Base-by-base conservation (phyloP, 2,888 invertebrate species). In the Sinelater perroti region DNA sequence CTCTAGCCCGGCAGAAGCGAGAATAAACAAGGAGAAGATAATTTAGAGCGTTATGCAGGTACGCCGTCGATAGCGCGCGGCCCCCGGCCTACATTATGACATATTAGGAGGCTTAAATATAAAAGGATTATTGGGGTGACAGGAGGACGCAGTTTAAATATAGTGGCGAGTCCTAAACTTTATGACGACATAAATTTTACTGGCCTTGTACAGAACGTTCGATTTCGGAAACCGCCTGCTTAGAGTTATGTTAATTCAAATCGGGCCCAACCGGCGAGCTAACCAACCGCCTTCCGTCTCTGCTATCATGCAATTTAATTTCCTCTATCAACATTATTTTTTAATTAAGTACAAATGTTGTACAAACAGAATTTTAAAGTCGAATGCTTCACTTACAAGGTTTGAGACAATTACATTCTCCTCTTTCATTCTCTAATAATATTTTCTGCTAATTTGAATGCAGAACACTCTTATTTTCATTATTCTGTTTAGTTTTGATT, bases 11-110 rank as follows among this genome's bases (percentile, higher is more conserved):
- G 46, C 51, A 59, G 62, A 63, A 66, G 65, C 67, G 65, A 67
- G 68, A 70, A 71, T 69, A 72, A 69, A 71, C 70, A 71, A 60
- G 66, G 62, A 68, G 71, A 72, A 72, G 67, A 69, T 72, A 72
- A 73, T 73, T 73, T 72, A 70, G 71, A 70, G 70, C 69, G 70
- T 68, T 70, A 51, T 52, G 49, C 31, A 51, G 56, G 45, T 57
- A 49, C 8, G 36, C 38, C 45, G 45, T 53, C 36, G 21, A 53
- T 53, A 53, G 35, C 35, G 11, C 8, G 10, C 33, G 26, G 18
- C 36, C 46, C 45, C 45, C 13, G 24, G 44, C 40, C 40, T 52
- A 52, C 18, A 53, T 53, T 53, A 53, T 42, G 51, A 51, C 51
- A 42, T 45, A 44, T 45, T 53, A 53, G 35, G 13, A 21, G 31